Conservation (phyloP, 2,113 vertebrate genomes). For the Cygnus atratus region DNA sequence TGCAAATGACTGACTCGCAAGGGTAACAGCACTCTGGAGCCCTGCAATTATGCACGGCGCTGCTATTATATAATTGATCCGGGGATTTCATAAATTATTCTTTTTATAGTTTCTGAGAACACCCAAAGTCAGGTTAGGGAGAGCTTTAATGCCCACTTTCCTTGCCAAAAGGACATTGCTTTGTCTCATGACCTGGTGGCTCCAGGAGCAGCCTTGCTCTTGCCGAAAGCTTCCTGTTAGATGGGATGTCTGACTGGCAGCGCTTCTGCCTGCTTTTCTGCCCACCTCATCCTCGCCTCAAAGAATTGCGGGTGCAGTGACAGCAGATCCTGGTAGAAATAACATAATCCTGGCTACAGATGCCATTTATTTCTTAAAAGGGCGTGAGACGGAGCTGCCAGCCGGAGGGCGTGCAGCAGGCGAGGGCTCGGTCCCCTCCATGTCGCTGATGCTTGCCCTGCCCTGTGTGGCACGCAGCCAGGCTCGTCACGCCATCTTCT, state of each 20-base stretch:
- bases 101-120: background rate
- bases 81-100: background rate
- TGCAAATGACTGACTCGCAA: background rate
- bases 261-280: background rate
- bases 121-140: background rate
- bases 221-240: background rate
- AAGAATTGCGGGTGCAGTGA: background rate
- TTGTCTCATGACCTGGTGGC: background rate
- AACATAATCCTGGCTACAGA: background rate
- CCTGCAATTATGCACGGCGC: background rate
- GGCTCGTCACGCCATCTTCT: background rate
- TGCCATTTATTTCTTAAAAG: background rate
- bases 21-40: background rate
- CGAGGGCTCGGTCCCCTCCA: accelerated
- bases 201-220: background rate
- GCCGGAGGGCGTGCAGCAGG: accelerated
- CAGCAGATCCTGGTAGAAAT: background rate
- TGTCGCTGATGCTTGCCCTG: background rate
- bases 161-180: background rate
- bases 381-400: background rate
- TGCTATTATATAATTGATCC: background rate
- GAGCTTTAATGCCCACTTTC: background rate
- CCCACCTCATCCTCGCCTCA: background rate
- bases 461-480: background rate
- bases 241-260: background rate